Evolutionary conservation across 2,113 vertebrate species (phyloP), one percentile per base, ranked within the genome.

Genomic region (Bujurquina vittata): DNA sequence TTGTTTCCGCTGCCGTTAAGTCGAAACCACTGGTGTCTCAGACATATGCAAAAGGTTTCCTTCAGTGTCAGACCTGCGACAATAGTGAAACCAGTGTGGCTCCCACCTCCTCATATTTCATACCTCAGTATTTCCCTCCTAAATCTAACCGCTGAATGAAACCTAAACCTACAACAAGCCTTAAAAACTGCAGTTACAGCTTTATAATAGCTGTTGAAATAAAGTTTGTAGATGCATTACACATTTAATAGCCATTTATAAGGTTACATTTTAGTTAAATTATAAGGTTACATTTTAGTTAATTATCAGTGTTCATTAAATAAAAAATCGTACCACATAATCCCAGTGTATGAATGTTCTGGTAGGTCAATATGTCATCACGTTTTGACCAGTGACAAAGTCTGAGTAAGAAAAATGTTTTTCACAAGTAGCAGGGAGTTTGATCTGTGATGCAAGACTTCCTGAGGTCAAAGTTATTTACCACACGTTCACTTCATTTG

Each of bases 381-480:
- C 12, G 37, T 49, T 57, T n/a, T 60, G 8, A 33, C 5, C 3
- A 18, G 2, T 69, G 18, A 80, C 18, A 3, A 18, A 62, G 5
- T 43, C 9, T 20, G 6, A 56, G 7, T 43, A 52, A 33, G 12
- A 20, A 59, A 29, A 14, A 33, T 33, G 46, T 72, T 72, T 54
- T 17, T 54, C 26, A 65, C 12, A 23, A 46, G 26, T 5, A 43
- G 52, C 0, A 3, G 3, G 1, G 4, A 4, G 9, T 52, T 76
- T n/a, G 29, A 46, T 56, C 17, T 79, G 43, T 55, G 8, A 22
- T 0, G 10, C 17, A 46, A 49, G 67, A 40, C 56, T 72, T 72
- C 22, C 20, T 35, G 55, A 79, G 61, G 75, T 85, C 26, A 73
- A 60, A 62, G 14, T 69, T 56, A 23, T 54, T 26, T 54, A 49